These are phyloP conservation scores for Cetoscarus ocellatus DNA, from an alignment of 2,797 vertebrate genomes.

Conservation along the genomic window DNA sequence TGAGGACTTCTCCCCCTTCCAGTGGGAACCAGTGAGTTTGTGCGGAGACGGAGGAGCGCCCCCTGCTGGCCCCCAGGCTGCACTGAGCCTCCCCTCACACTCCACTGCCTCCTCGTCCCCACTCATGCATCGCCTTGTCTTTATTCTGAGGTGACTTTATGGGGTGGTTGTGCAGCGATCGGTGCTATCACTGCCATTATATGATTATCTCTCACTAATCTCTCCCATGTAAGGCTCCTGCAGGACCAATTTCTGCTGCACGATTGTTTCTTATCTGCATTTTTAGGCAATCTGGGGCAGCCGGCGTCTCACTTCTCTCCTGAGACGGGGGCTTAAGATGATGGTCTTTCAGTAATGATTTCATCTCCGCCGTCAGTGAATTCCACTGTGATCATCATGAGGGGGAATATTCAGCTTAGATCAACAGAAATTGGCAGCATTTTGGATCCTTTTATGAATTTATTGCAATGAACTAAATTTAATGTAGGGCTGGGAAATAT, in stretches of 20 bases:
- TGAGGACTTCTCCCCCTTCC: slow-evolving; percentile 78
- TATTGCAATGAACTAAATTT: not conserved
- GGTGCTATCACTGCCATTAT: slow-evolving; percentile 66
- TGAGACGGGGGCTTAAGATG: slow-evolving; percentile 73
- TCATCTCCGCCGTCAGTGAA: slow-evolving; percentile 68
- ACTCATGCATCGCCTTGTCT: slow-evolving; percentile 54
- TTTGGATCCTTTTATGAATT: slow-evolving; percentile 16
- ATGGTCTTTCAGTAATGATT: slow-evolving; percentile 75
- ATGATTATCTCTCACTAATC: slow-evolving; percentile 77
- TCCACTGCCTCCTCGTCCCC: slow-evolving; percentile 47
- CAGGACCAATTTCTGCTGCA: slow-evolving; percentile 74
- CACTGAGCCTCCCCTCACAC: slow-evolving; percentile 13
- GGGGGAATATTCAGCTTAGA: slow-evolving; percentile 32
- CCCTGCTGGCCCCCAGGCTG: slow-evolving; percentile 75
- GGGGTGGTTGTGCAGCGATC: slow-evolving; percentile 65
- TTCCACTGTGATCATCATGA: slow-evolving; percentile 59
- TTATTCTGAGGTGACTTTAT: slow-evolving; percentile 63
- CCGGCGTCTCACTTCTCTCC: slow-evolving; percentile 62
- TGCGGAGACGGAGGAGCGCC: slow-evolving; percentile 71
- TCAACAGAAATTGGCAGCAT: not conserved
- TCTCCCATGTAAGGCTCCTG: slow-evolving; percentile 69
- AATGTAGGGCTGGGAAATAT: not conserved
- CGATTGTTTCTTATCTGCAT: slow-evolving; percentile 75
- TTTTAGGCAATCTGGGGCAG: slow-evolving; percentile 76
- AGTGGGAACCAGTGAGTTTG: slow-evolving; percentile 37